These are phyloP conservation scores for Coryphaenoides rupestris DNA, from an alignment of 2,113 vertebrate genomes.

Conservation along the genomic window DNA sequence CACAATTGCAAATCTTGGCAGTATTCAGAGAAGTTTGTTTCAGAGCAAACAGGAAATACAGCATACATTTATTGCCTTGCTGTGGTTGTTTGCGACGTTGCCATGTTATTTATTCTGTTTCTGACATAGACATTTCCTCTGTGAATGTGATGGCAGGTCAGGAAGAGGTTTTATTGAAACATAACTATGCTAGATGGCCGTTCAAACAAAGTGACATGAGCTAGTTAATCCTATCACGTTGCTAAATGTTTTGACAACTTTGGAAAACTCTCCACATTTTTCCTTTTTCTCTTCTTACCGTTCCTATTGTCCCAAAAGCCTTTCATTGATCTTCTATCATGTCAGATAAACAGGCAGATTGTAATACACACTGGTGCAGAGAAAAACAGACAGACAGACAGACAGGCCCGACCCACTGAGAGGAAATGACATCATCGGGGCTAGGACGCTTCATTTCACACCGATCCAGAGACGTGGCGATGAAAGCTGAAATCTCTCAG, in stretches of 20 bases:
- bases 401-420: too few relatives aligned
- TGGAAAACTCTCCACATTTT: neutral
- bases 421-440: too few relatives aligned
- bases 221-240: too few relatives aligned
- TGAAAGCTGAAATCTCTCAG: slow-evolving; percentile 61
- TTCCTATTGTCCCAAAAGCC: too few relatives aligned
- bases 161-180: neutral
- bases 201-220: too few relatives aligned
- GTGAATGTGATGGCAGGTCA: neutral
- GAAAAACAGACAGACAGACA: too few relatives aligned
- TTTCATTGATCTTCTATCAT: too few relatives aligned
- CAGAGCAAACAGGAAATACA: neutral
- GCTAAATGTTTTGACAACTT: too few relatives aligned
- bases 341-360: too few relatives aligned
- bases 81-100: neutral
- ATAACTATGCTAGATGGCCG: too few relatives aligned
- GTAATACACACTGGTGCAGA: too few relatives aligned
- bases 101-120: neutral
- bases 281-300: neutral
- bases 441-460: too few relatives aligned
- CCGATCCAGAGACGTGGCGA: slow-evolving; percentile 11
- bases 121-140: neutral
- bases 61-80: neutral
- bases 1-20: neutral
- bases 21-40: neutral